phyloP scores from a whole-genome alignment of 2,113 vertebrate species.

The Pholis gunnellus region DNA sequence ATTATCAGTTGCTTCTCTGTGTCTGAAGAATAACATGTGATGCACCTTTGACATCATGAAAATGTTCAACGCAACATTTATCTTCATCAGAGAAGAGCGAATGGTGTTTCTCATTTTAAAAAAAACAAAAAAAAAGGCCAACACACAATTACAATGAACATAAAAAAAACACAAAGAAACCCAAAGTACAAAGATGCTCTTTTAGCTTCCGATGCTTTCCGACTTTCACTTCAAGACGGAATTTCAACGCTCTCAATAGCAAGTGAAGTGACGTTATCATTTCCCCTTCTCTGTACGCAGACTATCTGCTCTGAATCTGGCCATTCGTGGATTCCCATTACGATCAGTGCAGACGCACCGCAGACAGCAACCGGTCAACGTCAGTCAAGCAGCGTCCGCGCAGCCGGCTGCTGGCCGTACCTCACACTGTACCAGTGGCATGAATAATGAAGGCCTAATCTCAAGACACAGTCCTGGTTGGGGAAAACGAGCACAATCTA shows the following conservation, averaged over 20 bases:
- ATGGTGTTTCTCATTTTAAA: constrained; percentile 46
- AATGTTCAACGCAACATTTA: constrained; percentile 36
- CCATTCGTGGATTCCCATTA: constrained; percentile 11
- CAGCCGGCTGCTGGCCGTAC: constrained; percentile 40
- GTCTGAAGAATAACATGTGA: constrained; percentile 73
- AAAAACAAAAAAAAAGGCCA: constrained; percentile 23
- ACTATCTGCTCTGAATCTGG: constrained; percentile 15
- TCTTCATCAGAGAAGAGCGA: constrained; percentile 36
- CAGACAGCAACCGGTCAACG: constrained; percentile 41
- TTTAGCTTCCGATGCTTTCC: constrained; percentile 18
- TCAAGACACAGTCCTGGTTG: constrained; percentile 66
- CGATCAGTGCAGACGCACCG: neutral
- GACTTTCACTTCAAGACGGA: constrained; percentile 24
- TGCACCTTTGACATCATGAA: constrained; percentile 61
- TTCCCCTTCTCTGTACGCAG: neutral
- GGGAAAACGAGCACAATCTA: constrained; percentile 84
- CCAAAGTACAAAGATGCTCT: constrained; percentile 10
- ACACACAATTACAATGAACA: constrained; percentile 24
- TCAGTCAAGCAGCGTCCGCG: constrained; percentile 34
- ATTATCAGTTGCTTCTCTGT: constrained; percentile 39
- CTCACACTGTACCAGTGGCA: constrained; percentile 37
- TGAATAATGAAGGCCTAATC: constrained; percentile 47
- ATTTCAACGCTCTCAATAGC: constrained; percentile 23
- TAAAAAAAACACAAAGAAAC: constrained; percentile 45
- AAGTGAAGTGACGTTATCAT: constrained; percentile 2